Percentiles rank a stretch among this genome's conserved stretches.
Conservation (phyloP, 2,888 invertebrate species). For the Macrosoma leucophasiata region DNA sequence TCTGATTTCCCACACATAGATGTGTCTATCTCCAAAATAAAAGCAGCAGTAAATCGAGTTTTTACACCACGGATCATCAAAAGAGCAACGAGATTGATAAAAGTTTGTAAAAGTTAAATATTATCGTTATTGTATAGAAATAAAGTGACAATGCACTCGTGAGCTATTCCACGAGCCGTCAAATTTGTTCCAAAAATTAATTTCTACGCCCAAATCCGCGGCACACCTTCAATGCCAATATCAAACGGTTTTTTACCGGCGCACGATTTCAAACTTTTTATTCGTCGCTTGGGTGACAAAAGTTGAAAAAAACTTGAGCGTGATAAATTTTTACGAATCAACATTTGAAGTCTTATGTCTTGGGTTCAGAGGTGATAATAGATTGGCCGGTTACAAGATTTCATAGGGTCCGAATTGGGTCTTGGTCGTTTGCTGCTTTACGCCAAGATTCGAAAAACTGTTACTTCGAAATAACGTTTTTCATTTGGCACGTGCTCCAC, state of each 20-base stretch:
- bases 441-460: conserved; percentile 47
- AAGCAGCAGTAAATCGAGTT: too few relatives aligned
- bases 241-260: conserved; percentile 54
- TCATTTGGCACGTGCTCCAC: conserved; percentile 51
- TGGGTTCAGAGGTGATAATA: conserved; percentile 35
- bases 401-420: conserved; percentile 44
- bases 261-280: conserved; percentile 71
- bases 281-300: conserved; percentile 61
- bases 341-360: conserved; percentile 29
- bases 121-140: too few relatives aligned
- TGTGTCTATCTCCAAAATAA: too few relatives aligned
- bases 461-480: conserved; percentile 47
- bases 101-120: too few relatives aligned
- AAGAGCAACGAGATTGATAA: too few relatives aligned
- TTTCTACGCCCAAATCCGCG: conserved; percentile 57
- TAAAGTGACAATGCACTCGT: too few relatives aligned
- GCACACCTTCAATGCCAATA: conserved; percentile 64
- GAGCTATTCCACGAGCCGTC: too few relatives aligned
- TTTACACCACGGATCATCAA: too few relatives aligned
- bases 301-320: conserved; percentile 42
- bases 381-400: conserved; percentile 11
- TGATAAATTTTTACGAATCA: conserved; percentile 19
- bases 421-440: conserved; percentile 56
- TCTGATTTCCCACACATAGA: too few relatives aligned
- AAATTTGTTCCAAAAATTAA: conserved; percentile 47